Percentiles rank a stretch among this genome's conserved stretches.
Conservation (phyloP, 2,888 invertebrate genomes). For the Resseliella maxima region DNA sequence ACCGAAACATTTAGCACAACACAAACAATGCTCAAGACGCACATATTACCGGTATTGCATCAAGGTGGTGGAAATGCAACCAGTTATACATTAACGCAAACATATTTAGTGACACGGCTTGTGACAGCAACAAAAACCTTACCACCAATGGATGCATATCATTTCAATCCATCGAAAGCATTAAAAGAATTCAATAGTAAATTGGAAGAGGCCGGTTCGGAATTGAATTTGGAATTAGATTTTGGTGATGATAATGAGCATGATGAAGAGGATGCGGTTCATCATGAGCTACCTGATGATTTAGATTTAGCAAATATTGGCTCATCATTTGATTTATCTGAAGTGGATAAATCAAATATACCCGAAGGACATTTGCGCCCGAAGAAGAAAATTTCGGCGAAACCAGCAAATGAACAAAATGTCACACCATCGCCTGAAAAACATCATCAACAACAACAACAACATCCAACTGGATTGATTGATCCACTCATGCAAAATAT, state of each 20-base stretch:
- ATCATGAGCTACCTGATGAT: constrained; percentile 72
- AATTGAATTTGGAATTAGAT: constrained; percentile 85
- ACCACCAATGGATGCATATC: constrained; percentile 87
- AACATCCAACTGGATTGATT: constrained; percentile 49
- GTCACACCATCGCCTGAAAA: constrained; percentile 55
- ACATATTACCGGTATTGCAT: constrained; percentile 84
- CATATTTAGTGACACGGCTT: constrained; percentile 85
- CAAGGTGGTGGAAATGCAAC: constrained; percentile 79
- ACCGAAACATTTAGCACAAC: constrained; percentile 94
- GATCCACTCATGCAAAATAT: constrained; percentile 62
- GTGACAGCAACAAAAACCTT: constrained; percentile 92
- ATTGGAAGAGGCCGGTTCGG: constrained; percentile 89
- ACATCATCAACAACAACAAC: constrained; percentile 62
- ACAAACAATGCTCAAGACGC: constrained; percentile 87
- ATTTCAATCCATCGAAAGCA: constrained; percentile 86
- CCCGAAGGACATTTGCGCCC: constrained; percentile 69
- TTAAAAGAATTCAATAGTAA: constrained; percentile 89
- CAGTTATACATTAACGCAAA: constrained; percentile 86
- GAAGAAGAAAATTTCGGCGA: constrained; percentile 57
- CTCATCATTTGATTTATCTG: constrained; percentile 77
- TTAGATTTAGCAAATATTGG: constrained; percentile 79
- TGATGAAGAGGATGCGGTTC: constrained; percentile 69
- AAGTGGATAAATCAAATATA: constrained; percentile 75
- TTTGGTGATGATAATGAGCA: constrained; percentile 83
- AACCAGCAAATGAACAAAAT: constrained; percentile 58